These are phyloP conservation scores for Meta bourneti DNA, from an alignment of 2,888 invertebrate species.

Conservation along the genomic window DNA sequence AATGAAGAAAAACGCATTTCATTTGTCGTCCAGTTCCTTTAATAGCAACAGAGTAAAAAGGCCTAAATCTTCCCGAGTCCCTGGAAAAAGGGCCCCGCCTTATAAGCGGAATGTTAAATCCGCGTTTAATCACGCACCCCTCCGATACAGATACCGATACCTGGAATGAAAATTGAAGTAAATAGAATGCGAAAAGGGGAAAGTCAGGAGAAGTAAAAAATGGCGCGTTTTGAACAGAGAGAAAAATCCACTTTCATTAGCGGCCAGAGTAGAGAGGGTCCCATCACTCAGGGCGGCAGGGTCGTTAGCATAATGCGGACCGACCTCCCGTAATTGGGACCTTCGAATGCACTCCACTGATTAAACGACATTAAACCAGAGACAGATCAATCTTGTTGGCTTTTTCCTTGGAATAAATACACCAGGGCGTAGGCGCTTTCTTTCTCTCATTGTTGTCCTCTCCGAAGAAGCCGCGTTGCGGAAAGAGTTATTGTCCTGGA, in stretches of 20 bases:
- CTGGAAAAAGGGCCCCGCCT: slow-evolving; percentile 16
- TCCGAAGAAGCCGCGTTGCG: no score
- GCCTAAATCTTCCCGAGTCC: no score
- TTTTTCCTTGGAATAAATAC: no score
- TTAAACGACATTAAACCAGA: slow-evolving; percentile 71
- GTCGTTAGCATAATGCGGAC: slow-evolving; percentile 68
- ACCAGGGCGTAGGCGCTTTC: no score
- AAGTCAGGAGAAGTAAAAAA: neutral
- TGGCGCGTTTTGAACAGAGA: neutral
- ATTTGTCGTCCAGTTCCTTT: no score
- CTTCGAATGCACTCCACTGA: slow-evolving; percentile 67
- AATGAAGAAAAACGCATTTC: no score
- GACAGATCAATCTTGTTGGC: slow-evolving; percentile 62
- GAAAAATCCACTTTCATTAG: slow-evolving; percentile 65
- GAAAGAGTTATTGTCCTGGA: no score
- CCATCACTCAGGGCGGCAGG: slow-evolving; percentile 52
- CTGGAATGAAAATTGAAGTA: slow-evolving; percentile 47
- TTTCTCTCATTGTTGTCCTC: no score
- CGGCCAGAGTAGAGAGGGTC: slow-evolving; percentile 21
- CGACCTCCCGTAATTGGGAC: slow-evolving; percentile 66
- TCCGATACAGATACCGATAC: slow-evolving; percentile 12
- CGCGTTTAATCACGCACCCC: slow-evolving; percentile 20
- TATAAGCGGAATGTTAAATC: slow-evolving; percentile 39
- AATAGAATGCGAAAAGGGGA: slow-evolving; percentile 32
- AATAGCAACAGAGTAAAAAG: no score